Percentiles rank a stretch among this genome's conserved stretches.
Evolutionary conservation across 2,888 invertebrate genomes (phyloP).

Genomic region (Agrochola circellaris): DNA sequence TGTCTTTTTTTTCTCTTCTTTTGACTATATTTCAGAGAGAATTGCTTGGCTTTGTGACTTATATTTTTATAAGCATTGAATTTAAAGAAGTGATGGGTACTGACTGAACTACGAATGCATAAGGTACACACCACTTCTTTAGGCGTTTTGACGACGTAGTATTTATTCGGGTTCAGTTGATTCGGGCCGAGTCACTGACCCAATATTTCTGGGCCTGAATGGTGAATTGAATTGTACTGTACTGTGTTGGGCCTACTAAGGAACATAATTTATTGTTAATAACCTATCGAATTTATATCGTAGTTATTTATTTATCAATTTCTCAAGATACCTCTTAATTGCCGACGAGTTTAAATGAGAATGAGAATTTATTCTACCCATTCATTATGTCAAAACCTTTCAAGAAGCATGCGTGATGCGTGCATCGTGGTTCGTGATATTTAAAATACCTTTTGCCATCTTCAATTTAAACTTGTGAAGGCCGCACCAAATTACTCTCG

Average conservation of each 20-base stretch:
- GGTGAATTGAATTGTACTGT: neutral
- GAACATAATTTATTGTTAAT: constrained; percentile 9
- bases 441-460: constrained; percentile 17
- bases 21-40: constrained; percentile 11
- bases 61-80: neutral
- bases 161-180: too few species aligned
- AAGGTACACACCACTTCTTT: too few species aligned
- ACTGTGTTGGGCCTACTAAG: too few species aligned
- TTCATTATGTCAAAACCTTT: constrained; percentile 26
- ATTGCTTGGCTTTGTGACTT: neutral
- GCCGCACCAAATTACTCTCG: constrained; percentile 50
- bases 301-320: neutral
- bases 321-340: constrained; percentile 11
- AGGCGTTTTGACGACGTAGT: too few species aligned
- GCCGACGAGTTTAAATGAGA: constrained; percentile 7
- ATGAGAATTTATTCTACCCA: constrained; percentile 25
- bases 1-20: constrained; percentile 13
- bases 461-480: constrained; percentile 56
- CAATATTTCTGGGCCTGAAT: neutral
- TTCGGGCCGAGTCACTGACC: too few species aligned
- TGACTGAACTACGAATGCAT: too few species aligned
- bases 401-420: constrained; percentile 15
- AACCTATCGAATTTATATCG: neutral
- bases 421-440: constrained; percentile 22
- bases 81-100: neutral